Evolutionary conservation across 2,888 invertebrate genomes (phyloP).

Genomic region (Empis livida): DNA sequence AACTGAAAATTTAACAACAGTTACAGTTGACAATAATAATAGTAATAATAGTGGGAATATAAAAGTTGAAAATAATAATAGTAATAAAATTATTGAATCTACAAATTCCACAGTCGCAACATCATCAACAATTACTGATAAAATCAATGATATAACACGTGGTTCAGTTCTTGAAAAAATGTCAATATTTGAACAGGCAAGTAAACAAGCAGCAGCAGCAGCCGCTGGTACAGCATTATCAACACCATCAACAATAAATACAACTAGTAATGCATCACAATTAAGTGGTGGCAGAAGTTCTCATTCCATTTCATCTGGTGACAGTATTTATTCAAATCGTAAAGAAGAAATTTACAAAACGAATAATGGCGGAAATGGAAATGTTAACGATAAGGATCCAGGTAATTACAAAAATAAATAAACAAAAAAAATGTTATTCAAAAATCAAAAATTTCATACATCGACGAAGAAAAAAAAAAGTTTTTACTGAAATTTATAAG

Average conservation of each 20-base stretch:
- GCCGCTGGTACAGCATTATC: too few relatives aligned
- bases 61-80: background rate
- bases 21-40: background rate
- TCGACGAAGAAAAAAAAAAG: too few relatives aligned
- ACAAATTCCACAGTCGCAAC: slow-evolving; percentile 13
- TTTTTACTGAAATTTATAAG: too few relatives aligned
- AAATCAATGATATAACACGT: slow-evolving; percentile 30
- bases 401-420: slow-evolving; percentile 13
- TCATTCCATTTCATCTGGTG: slow-evolving; percentile 14
- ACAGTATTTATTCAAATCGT: slow-evolving; percentile 15
- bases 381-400: slow-evolving; percentile 16
- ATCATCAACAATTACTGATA: slow-evolving; percentile 17
- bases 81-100: slow-evolving; percentile 5
- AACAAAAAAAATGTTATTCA: too few relatives aligned
- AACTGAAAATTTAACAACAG: slow-evolving; percentile 21
- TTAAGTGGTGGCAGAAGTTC: slow-evolving; percentile 12
- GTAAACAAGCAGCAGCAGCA: slow-evolving; percentile 29
- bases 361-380: slow-evolving; percentile 7
- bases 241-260: slow-evolving; percentile 5
- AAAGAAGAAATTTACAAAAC: slow-evolving; percentile 18
- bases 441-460: too few relatives aligned
- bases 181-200: slow-evolving; percentile 32
- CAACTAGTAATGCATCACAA: slow-evolving; percentile 12
- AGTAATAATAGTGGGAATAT: slow-evolving; percentile 1
- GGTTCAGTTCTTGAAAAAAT: slow-evolving; percentile 36